Evolutionary conservation across 2,113 vertebrate genomes (phyloP).

Genomic region (Oenanthe oenanthe): DNA sequence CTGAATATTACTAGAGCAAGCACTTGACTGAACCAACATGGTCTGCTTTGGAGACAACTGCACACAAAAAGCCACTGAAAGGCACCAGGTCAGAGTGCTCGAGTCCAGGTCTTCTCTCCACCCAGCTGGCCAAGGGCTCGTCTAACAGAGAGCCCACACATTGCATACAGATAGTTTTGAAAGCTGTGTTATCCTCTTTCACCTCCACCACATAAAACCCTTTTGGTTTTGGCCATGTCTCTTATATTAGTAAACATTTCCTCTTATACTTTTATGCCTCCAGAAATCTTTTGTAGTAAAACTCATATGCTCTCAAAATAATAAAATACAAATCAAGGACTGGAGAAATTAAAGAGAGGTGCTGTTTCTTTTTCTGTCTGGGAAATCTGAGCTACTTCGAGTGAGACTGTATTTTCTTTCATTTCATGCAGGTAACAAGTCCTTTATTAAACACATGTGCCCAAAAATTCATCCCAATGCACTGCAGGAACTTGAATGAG

Average conservation of each 20-base stretch:
- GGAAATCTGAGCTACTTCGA: not conserved
- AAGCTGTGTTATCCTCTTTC: not conserved
- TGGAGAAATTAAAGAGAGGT: not conserved
- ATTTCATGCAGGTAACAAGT: not conserved
- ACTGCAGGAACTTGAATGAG: conserved; percentile 44
- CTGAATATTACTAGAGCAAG: not conserved
- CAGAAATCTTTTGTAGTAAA: not conserved
- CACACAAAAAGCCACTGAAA: not conserved
- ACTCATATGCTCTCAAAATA: not conserved
- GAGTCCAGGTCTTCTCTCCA: not conserved
- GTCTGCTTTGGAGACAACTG: not conserved
- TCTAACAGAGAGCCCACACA: not conserved
- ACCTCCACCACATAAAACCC: not conserved
- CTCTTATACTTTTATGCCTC: not conserved
- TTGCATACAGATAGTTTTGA: not conserved
- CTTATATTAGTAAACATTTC: not conserved
- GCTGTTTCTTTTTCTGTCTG: not conserved
- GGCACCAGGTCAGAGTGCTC: not conserved
- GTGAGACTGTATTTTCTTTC: not conserved
- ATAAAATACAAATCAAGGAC: not conserved
- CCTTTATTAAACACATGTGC: conserved; percentile 33
- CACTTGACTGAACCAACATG: not conserved
- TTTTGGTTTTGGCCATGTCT: not conserved
- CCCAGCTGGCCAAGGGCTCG: not conserved
- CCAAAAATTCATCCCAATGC: conserved; percentile 10